A percentile compares a stretch with the other conserved stretches of the same genome.
These are phyloP conservation scores for Heterocephalus glaber DNA, from an alignment of 2,113 vertebrate species.

Conservation along the genomic window DNA sequence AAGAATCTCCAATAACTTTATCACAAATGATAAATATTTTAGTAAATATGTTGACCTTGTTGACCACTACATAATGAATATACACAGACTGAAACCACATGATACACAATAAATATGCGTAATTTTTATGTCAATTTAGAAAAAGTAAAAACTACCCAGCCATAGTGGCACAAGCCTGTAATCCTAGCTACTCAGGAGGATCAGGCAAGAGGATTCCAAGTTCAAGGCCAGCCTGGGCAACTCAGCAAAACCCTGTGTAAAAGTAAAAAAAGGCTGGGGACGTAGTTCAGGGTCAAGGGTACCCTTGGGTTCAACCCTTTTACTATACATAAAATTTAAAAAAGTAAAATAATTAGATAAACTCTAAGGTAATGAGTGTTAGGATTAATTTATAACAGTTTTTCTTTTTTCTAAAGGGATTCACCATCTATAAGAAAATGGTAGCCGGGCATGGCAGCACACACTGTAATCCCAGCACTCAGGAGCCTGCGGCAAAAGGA, in stretches of 20 bases:
- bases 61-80: background rate
- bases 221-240: background rate
- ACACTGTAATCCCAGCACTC: too few relatives aligned
- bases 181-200: background rate
- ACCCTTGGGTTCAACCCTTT: too few relatives aligned
- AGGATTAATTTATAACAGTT: too few relatives aligned
- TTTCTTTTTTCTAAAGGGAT: too few relatives aligned
- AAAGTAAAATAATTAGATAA: too few relatives aligned
- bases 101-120: background rate
- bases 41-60: background rate
- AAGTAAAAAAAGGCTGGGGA: background rate
- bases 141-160: background rate
- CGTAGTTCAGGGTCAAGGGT: too few relatives aligned
- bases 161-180: background rate
- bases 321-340: too few relatives aligned
- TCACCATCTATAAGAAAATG: too few relatives aligned
- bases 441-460: too few relatives aligned
- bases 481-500: too few relatives aligned
- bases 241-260: background rate
- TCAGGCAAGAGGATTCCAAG: background rate
- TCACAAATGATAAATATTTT: background rate
- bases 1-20: background rate
- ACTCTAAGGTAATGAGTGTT: too few relatives aligned
- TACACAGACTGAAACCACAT: background rate
- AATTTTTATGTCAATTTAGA: background rate